These are phyloP conservation scores for Helostoma temminkii DNA, from an alignment of 2,797 vertebrate species.

Conservation along the genomic window DNA sequence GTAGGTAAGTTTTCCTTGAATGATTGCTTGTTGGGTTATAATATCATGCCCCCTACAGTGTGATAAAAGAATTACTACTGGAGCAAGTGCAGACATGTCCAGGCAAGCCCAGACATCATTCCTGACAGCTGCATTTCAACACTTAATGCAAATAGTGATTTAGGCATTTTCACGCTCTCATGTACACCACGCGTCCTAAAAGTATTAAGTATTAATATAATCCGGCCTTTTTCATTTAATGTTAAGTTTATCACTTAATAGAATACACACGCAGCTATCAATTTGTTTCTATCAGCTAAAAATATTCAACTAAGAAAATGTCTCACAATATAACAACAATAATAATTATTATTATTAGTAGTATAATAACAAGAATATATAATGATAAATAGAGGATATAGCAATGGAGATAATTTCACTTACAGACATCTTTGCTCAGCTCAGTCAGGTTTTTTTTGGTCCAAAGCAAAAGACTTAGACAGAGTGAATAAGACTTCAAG, in stretches of 20 bases:
- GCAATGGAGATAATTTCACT: slow-evolving; percentile 35
- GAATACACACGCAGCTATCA: background rate
- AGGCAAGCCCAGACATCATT: slow-evolving; percentile 44
- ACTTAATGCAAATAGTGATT: background rate
- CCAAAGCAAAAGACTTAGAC: background rate
- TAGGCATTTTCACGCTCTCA: rapidly evolving
- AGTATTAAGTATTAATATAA: background rate
- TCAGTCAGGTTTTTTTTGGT: slow-evolving; percentile 6
- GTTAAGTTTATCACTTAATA: background rate
- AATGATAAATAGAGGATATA: background rate
- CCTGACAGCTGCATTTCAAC: background rate
- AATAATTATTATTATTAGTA: background rate
- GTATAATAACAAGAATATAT: background rate
- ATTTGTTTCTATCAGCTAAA: too few relatives aligned
- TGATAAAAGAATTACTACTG: slow-evolving; percentile 3
- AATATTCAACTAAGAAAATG: too few relatives aligned
- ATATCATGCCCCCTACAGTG: slow-evolving; percentile 50
- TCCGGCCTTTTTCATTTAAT: background rate
- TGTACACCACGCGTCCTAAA: background rate
- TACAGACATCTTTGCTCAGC: slow-evolving; percentile 69
- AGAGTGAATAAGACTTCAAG: too few relatives aligned
- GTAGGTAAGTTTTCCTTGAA: too few relatives aligned
- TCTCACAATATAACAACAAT: too few relatives aligned
- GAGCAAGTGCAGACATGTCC: slow-evolving; percentile 57
- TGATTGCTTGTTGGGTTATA: background rate